Conservation (phyloP, 2,797 vertebrate species). For the Labeo calbasu region DNA sequence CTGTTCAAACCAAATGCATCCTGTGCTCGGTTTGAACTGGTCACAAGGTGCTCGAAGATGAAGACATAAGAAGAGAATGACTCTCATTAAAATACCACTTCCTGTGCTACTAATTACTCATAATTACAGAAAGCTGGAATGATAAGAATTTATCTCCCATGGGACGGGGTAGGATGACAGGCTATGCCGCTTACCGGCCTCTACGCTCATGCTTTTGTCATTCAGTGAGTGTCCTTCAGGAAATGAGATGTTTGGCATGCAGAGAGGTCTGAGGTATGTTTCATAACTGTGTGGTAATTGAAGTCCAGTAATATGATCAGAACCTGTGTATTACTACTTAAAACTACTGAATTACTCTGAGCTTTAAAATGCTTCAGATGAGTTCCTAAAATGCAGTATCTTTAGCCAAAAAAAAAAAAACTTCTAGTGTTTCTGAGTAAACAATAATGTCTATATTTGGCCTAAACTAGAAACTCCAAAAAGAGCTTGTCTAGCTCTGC, state of each 20-base stretch:
- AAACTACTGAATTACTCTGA: constrained; percentile 26
- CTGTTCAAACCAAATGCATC: constrained; percentile 9
- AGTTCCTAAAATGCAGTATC: background rate
- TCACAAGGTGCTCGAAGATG: constrained; percentile 8
- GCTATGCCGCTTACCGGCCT: constrained; percentile 54
- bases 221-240: constrained; percentile 68
- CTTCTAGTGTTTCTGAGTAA: background rate
- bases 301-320: constrained; percentile 71
- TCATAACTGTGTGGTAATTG: constrained; percentile 69
- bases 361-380: background rate
- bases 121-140: constrained; percentile 43
- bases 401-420: background rate
- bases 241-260: constrained; percentile 75
- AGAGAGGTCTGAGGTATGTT: constrained; percentile 61
- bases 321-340: constrained; percentile 69
- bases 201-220: constrained; percentile 69
- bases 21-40: constrained; percentile 16
- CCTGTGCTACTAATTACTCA: constrained; percentile 64
- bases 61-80: constrained; percentile 36
- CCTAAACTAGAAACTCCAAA: background rate
- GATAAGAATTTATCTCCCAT: constrained; percentile 13
- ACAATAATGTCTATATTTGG: background rate
- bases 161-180: constrained; percentile 6
- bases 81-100: constrained; percentile 43
- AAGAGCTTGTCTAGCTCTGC: no score